Evolutionary conservation across 1,140 invertebrate species (phyloP), one percentile per base, ranked within the genome.

Genomic region (Nilaparvata lugens): DNA sequence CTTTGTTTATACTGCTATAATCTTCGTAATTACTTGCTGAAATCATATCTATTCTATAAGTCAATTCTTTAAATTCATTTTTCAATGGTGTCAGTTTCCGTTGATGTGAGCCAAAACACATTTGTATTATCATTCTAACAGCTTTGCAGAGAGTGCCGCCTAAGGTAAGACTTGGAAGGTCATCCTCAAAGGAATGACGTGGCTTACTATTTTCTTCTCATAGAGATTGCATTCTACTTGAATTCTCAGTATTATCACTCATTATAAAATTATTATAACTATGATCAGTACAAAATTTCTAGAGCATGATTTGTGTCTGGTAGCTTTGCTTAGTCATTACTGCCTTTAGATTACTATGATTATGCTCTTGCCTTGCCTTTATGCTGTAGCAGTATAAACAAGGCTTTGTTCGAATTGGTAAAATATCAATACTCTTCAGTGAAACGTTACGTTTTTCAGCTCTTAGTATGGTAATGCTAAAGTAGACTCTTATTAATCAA

Each of bases 311-410:
- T 48, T 19, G 16, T 48, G 45, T 48, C 45, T 48, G 45, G 45
- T 48, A 48, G 16, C 45, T 18, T 48, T 7, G 45, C 21, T 48
- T 48, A 48, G 16, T 48, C 21, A 19, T 48, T 23, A 19, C 21
- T 48, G 16, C 16, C 45, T 48, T 48, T 19, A 19, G 16, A 48
- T 48, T 48, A 19, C 21, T 48, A 9, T 18, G 16, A 48, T 48
- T 48, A 19, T 48, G 16, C 21, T 19, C 21, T 19, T 25, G 25
- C 9, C 6, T 52, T 9, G 13, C 31, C 31, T 35, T 35, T 54
- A 54, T 31, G 52, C n/a, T 16, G 52, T 25, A 25, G 52, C 52
- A 54, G 52, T 31, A 31, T 31, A 31, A 54, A 54, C 21, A 31
- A 54, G 25, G 21, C 52, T 31, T 54, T n/a, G 52, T 25, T 31